These are phyloP conservation scores for Capitulum mitella DNA, from an alignment of 2,888 invertebrate species.

Conservation along the genomic window DNA sequence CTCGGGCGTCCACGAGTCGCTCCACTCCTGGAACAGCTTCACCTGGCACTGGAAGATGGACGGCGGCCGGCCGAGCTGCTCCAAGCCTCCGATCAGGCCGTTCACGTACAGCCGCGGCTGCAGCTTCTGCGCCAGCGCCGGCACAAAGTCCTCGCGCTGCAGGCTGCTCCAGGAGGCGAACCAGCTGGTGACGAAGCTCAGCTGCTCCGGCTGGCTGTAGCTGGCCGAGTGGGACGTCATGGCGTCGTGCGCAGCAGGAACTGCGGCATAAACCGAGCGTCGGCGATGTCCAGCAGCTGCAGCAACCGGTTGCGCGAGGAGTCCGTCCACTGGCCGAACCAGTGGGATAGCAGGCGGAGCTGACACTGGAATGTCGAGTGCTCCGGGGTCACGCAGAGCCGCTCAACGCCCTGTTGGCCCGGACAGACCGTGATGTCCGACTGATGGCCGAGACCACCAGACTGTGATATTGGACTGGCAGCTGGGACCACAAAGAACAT, in stretches of 20 bases:
- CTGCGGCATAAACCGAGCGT: not conserved
- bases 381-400: not conserved
- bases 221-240: slow-evolving; percentile 8
- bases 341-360: not conserved
- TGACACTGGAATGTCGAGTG: not conserved
- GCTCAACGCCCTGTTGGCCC: not conserved
- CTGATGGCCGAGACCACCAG: too few species aligned
- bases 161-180: not conserved
- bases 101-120: not conserved
- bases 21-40: slow-evolving; percentile 45
- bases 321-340: not conserved
- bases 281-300: slow-evolving; percentile 6
- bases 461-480: too few species aligned
- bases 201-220: slow-evolving; percentile 4
- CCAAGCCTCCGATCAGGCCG: slow-evolving; percentile 27
- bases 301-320: not conserved
- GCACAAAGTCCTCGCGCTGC: slow-evolving; percentile 18
- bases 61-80: slow-evolving; percentile 41
- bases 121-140: slow-evolving; percentile 17
- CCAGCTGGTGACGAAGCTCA: not conserved
- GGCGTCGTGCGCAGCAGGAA: not conserved
- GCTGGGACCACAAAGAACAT: too few species aligned
- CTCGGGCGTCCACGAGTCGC: slow-evolving; percentile 40
- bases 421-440: too few species aligned
- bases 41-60: slow-evolving; percentile 46